Base-by-base conservation (phyloP, 2,113 vertebrate genomes). In the Solea senegalensis region DNA sequence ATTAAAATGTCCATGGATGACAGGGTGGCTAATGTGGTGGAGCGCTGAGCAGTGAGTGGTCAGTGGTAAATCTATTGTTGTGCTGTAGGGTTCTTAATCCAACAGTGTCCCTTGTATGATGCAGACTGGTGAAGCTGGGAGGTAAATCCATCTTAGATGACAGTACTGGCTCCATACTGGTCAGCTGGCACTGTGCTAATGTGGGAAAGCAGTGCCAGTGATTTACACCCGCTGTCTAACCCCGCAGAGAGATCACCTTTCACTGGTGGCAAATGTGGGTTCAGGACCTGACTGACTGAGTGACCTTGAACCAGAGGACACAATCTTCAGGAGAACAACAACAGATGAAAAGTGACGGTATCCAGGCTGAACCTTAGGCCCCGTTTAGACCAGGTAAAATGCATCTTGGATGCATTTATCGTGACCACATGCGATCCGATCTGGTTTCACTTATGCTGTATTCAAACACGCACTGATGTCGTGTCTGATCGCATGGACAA, bases 101-200 rank as follows among this genome's bases (percentile, higher is more conserved):
- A 77, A 74, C 75, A 64, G 71, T 49, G 64, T 41, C 54, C 61
- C 74, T 60, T 69, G 56, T 64, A 71, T 51, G 72, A 88, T 34
- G 68, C 67, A 79, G 80, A 81, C 75, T 69, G 83, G 45, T 80
- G 66, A 40, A 64, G 49, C 82, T 27, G 71, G 83, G 81, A 72
- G 69, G 74, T 67, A 70, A 82, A 87, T 85, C 82, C 76, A 81
- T 84, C 80, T 76, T 79, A 69, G 83, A 69, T 74, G 79, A 83
- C 77, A 80, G 74, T 13, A 44, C 72, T 60, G 72, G 59, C 72
- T 82, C 72, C 81, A 76, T 50, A 65, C 74, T 65, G 81, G 81
- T 90, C 89, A 86, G 83, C 79, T 89, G 91, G 80, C 80, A 81
- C 51, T 26, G 85, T 3, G 78, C 65, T 90, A 86, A 91, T 81